Base-by-base conservation (phyloP, 2,113 vertebrate genomes). In the Albula goreensis region DNA sequence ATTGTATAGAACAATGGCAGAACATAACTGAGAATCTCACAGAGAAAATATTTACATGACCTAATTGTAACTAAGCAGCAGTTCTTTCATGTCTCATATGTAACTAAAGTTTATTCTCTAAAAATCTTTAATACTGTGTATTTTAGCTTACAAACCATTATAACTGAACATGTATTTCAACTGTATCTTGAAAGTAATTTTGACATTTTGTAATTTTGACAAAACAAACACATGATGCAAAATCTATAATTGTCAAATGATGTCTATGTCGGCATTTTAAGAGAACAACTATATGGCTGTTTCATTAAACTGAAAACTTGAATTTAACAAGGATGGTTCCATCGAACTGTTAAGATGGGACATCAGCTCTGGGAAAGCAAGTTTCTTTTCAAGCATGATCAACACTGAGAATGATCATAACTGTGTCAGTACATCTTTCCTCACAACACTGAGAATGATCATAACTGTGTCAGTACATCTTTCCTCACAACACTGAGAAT, bases 41-140 rank as follows among this genome's bases (percentile, higher is more conserved):
- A 17, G 53, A 80, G 51, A 80, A 66, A 31, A 53, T 78, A 85
- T 78, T 80, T 60, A 81, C 84, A 60, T 50, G 22, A 85, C 49
- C 49, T 50, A 63, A 66, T 49, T 51, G 53, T 50, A 50, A 80
- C 41, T n/a, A 85, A 50, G 53, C 31, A 57, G 41, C 15, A 51
- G n/a, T 85, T 66, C 22, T 9, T 80, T 85, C 9, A 50, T 48
- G 31, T 80, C 70, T 56, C 12, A 56, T 9, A 56, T 6, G 53
- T 56, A 9, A 12, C 53, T 12, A 56, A 52, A 22, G 63, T 41
- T 51, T n/a, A 41, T 84, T n/a, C 60, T 70, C 25, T 31, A 74
- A 84, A 85, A 78, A 41, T 25, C 4, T 17, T 78, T n/a, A 41
- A 77, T 53, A 77, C n/a, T 78, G 50, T 84, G 50, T 78, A 63